Evolutionary conservation across 2,888 invertebrate species (phyloP), one percentile per base, ranked within the genome.

Genomic region (Epinotia demarniana): DNA sequence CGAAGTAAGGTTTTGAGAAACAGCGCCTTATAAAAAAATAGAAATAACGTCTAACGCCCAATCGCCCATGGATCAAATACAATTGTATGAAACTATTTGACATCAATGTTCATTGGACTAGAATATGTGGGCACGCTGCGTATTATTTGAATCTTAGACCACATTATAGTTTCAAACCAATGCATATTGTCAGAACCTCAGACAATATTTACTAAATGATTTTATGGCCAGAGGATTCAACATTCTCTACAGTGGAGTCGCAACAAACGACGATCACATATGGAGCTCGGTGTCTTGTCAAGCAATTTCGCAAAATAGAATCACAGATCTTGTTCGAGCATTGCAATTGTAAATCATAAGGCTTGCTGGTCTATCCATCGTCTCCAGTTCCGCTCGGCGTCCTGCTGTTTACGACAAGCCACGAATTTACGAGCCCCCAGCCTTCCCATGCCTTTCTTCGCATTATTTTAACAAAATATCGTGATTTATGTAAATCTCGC

Each of bases 391-490:
- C 86, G 87, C 86, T 85, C 83, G 88, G 88, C 90, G 86, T 88
- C 93, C 91, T 90, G 93, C 93, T 93, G 93, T 87, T 92, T 84
- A 60, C 69, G 69, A 69, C 69, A 69, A 83, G 88, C 89, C 86
- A 91, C 93, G 92, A 92, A 93, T 94, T 94, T 94, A 94, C 91
- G 94, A 92, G 89, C 92, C 89, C 87, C 92, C 86, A 87, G 87
- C 89, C 85, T 80, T 80, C 80, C 89, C 88, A 90, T 92, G 91
- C 89, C 86, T 89, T 87, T 88, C 87, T 85, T 85, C 86, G 87
- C 89, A 90, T 92, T 92, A 92, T 92, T 93, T 91, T 90, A 90
- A 92, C 92, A 92, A 93, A 93, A 93, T 92, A 90, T 89, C 87
- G 88, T 92, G 92, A 92, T 92, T 93, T 92, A 93, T 92, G 86